Conservation (phyloP, 2,113 vertebrate species). For the Clarias macrocephalus region DNA sequence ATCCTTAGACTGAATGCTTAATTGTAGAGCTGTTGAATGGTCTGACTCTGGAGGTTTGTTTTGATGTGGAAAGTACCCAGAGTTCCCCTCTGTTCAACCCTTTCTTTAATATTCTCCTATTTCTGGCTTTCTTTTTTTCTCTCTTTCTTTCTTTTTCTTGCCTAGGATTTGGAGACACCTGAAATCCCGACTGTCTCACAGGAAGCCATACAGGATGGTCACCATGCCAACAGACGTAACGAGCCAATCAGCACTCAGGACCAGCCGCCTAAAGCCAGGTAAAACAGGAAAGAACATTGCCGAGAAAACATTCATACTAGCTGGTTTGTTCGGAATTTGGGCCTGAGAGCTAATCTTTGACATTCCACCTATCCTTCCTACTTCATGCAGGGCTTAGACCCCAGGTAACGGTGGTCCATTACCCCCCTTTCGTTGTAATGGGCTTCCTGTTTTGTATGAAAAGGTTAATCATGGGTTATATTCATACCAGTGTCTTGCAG, state of each 20-base stretch:
- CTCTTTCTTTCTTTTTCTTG: conserved; percentile 32
- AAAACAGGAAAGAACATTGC: neutral
- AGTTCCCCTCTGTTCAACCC: conserved; percentile 28
- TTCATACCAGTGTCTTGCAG: conserved; percentile 32
- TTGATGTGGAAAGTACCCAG: conserved; percentile 57
- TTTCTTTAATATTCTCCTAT: conserved; percentile 52
- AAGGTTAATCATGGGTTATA: neutral
- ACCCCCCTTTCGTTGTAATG: neutral
- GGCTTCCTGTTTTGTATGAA: conserved; percentile 5
- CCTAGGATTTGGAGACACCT: conserved; percentile 58
- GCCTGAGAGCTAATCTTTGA: neutral
- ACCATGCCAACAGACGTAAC: conserved; percentile 17
- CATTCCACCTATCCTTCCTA: conserved; percentile 9
- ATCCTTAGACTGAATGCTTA: conserved; percentile 35
- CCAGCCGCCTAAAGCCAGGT: conserved; percentile 61
- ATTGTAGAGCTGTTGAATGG: conserved; percentile 37
- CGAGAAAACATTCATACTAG: neutral
- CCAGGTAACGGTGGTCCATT: neutral
- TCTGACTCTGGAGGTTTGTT: conserved; percentile 33
- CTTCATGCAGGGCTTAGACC: neutral
- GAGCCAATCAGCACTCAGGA: conserved; percentile 53
- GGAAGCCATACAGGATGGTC: conserved; percentile 29
- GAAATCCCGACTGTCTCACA: conserved; percentile 42
- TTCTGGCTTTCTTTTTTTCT: conserved; percentile 18
- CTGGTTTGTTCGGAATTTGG: neutral